Evolutionary conservation across 2,113 vertebrate genomes (phyloP).

Genomic region (Cyphomyrus plagiostoma): DNA sequence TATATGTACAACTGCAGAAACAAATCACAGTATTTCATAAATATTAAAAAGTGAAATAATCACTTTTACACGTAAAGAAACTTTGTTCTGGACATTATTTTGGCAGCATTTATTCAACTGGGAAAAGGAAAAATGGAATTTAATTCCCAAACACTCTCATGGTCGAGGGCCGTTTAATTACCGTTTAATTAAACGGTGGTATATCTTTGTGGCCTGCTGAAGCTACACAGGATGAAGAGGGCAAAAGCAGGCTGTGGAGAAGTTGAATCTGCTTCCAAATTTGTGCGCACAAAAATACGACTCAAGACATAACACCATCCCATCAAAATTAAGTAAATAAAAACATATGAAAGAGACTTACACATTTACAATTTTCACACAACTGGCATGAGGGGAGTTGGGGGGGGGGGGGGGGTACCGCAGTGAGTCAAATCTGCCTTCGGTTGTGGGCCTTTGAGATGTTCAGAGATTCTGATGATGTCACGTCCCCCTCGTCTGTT

Average conservation of each 20-base stretch:
- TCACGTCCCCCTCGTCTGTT: background rate
- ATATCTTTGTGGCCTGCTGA: background rate
- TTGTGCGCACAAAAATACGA: background rate
- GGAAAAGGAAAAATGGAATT: background rate
- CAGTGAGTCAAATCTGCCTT: background rate
- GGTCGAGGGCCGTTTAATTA: background rate
- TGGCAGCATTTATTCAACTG: background rate
- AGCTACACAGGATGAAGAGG: background rate
- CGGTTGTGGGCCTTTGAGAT: background rate
- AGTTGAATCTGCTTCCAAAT: background rate
- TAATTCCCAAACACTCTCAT: background rate
- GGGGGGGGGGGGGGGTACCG: background rate
- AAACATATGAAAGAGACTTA: background rate
- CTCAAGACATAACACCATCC: background rate
- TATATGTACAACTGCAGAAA: background rate
- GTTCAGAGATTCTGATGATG: background rate
- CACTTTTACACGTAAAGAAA: background rate
- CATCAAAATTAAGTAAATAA: background rate
- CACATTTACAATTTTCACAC: background rate
- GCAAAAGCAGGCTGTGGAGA: background rate
- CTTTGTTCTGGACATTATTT: background rate
- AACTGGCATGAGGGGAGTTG: background rate
- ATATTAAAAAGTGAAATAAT: background rate
- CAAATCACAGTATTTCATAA: background rate
- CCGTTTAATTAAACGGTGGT: background rate